Percentiles rank a stretch among this genome's conserved stretches.
phyloP scores from a whole-genome alignment of 2,888 invertebrate genomes.

The Mactromeris polynyma region DNA sequence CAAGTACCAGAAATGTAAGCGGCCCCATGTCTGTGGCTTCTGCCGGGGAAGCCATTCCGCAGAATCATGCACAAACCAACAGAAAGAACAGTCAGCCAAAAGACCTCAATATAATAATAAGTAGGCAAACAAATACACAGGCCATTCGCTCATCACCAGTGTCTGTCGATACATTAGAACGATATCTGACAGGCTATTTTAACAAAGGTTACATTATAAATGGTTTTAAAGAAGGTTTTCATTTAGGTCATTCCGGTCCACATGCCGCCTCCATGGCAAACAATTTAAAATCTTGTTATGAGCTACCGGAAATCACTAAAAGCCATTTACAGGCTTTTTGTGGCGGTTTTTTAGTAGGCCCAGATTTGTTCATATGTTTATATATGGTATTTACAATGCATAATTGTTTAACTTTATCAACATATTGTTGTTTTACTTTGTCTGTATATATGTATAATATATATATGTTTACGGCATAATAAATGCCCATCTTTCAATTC shows the following conservation, averaged over 20 bases:
- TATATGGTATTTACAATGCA: no score
- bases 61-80: background rate
- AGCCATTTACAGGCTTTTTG: no score
- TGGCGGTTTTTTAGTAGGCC: no score
- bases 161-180: background rate
- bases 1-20: background rate
- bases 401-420: no score
- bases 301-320: constrained; percentile 24
- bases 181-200: background rate
- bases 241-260: constrained; percentile 27
- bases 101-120: background rate
- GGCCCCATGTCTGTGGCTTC: background rate
- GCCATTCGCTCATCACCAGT: background rate
- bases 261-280: background rate
- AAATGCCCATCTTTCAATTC: no score
- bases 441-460: no score
- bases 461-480: no score
- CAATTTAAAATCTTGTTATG: constrained; percentile 28
- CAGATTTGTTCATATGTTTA: no score
- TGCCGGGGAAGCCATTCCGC: background rate
- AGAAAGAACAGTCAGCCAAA: background rate
- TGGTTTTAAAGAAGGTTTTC: constrained; percentile 37
- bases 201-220: constrained; percentile 9
- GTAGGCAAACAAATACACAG: background rate
- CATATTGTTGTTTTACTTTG: no score